Percentiles rank a stretch among this genome's conserved stretches.
phyloP scores from a whole-genome alignment of 2,888 invertebrate genomes.

The Lasioglossum marginatum region DNA sequence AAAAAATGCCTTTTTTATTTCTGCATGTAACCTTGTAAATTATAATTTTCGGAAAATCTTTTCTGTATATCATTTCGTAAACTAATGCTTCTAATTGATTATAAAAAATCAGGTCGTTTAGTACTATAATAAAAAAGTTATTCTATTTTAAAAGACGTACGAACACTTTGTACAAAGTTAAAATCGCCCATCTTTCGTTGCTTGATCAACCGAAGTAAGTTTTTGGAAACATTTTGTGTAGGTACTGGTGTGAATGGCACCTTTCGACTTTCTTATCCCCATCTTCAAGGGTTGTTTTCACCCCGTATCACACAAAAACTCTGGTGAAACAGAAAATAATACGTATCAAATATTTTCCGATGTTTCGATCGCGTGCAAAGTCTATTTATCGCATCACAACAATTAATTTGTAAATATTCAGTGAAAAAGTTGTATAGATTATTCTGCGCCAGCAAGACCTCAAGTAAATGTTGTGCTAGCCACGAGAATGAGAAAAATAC shows the following conservation, averaged over 20 bases:
- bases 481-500: not conserved
- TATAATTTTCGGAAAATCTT: no score
- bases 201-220: no score
- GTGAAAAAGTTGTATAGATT: not conserved
- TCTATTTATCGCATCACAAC: not conserved
- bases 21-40: no score
- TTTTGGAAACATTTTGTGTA: not conserved
- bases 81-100: no score
- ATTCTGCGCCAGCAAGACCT: no score
- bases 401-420: not conserved
- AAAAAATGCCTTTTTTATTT: no score
- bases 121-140: no score
- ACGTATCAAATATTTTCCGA: not conserved
- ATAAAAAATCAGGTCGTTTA: no score
- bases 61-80: no score
- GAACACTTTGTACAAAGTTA: no score
- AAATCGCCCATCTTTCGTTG: no score
- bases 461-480: not conserved
- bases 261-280: not conserved
- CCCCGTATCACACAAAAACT: not conserved
- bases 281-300: not conserved
- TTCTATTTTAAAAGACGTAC: no score
- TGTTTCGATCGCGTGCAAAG: not conserved
- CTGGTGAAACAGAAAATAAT: not conserved
- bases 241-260: not conserved